Evolutionary conservation across 2,797 vertebrate species (phyloP), one percentile per base, ranked within the genome.

Genomic region (Falco berigora): DNA sequence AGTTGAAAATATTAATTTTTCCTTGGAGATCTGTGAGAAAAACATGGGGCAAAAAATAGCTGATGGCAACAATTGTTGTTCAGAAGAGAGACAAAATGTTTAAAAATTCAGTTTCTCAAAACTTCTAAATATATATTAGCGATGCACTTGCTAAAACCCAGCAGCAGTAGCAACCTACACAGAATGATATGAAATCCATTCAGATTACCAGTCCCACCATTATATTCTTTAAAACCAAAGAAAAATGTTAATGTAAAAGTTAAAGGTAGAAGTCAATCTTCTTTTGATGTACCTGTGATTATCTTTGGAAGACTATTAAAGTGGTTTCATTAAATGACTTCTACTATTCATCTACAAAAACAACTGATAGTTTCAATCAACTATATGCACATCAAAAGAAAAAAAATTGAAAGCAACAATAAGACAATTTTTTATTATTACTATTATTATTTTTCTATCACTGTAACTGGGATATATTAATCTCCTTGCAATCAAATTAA

Each of bases 121-220:
- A 92, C 50, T 95, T 89, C 53, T 64, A 83, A 87, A 85, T 40
- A 22, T 66, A 24, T 93, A 59, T 86, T 75, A 82, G 58, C 18
- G 27, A 79, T 91, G 88, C 94, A 86, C 86, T 96, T 94, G 90
- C 88, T 94, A 92, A 86, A 82, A 96, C 77, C 38, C 78, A 80
- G 84, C 93, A 95, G 88, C 64, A 96, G 88, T 56, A 74, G 38
- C 88, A 94, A 89, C 95, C 93, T 91, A 96, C 93, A 87, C 88
- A 94, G 95, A 95, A 79, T 28, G 52, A 93, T 82, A 79, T 8
- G 86, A 93, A 95, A 85, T 90, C 91, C 69, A 83, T 79, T 85
- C 50, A 77, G 82, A 95, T 90, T 95, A 56, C 61, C 68, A 93
- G 85, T 49, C 61, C 47, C 50, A 96, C 67, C 44, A 55, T 47